Evolutionary conservation across 2,113 vertebrate species (phyloP).

Genomic region (Patagioenas fasciata): DNA sequence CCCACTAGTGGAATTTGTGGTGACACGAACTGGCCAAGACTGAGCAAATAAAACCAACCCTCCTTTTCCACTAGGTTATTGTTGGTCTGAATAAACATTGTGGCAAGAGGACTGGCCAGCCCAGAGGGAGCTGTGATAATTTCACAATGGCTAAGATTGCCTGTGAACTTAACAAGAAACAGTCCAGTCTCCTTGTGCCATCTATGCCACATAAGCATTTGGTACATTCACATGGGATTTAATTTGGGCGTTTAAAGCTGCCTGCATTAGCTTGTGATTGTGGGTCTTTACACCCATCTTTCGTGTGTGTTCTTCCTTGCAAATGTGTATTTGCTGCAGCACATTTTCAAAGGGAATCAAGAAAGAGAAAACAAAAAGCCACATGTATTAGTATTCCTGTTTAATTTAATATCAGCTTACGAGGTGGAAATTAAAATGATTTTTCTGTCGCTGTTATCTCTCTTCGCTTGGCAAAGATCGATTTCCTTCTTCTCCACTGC

Average conservation of each 20-base stretch:
- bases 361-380: slow-evolving; percentile 4
- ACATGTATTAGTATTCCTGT: neutral
- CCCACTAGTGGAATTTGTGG: neutral
- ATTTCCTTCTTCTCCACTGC: slow-evolving; percentile 36
- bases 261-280: neutral
- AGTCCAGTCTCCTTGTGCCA: rapidly evolving
- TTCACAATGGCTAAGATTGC: neutral
- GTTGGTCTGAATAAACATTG: neutral
- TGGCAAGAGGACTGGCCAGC: neutral
- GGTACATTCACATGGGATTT: neutral
- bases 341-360: slow-evolving; percentile 3
- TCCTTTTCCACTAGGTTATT: neutral
- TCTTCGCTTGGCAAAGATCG: slow-evolving; percentile 43
- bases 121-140: rapidly evolving
- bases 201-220: rapidly evolving
- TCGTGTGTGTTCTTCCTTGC: neutral
- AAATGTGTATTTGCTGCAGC: neutral
- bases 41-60: neutral
- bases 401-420: slow-evolving; percentile 60
- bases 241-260: neutral
- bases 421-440: slow-evolving; percentile 62
- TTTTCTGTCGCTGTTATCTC: slow-evolving; percentile 47
- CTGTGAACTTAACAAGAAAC: neutral
- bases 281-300: neutral
- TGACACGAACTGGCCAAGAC: neutral